Base-by-base conservation (phyloP, 2,888 invertebrate species). In the Chrysolina haemoptera region DNA sequence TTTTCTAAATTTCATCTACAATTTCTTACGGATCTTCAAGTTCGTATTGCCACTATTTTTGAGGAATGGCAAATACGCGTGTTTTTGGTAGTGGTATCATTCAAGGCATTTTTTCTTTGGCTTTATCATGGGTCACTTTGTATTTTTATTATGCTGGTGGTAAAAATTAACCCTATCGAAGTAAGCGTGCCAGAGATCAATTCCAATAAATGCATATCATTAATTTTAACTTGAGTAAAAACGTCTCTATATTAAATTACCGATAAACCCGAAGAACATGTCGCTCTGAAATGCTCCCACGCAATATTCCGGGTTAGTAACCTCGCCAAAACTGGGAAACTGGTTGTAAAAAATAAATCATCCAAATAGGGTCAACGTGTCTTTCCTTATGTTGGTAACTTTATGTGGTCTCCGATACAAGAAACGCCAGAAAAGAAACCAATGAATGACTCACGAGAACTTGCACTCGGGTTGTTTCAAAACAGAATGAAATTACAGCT, bases 201-300 rank as follows among this genome's bases (percentile, higher is more conserved):
- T 59, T 59, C 35, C 27, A n/a, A 59, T 59, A n/a, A 59, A 59
- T 59, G 59, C 59, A 59, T 35, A 16, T 9, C 12, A 59, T 59
- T 59, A 59, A 27, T 59, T 35, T 1, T 35, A n/a, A 5, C n/a
- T 59, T 59, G 27, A 59, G 35, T 59, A 59, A 59, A 59, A 59
- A 22, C 22, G 27, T 35, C 22, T 59, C 59, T n/a, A 59, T 35
- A 59, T 59, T 59, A 35, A 22, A 59, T 59, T n/a, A 35, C 59
- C 22, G 27, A 59, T 59, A 27, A 59, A 59, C 12, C 27, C 35
- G 59, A 59, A 27, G 35, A 59, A 59, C 27, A 59, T 59, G 59
- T 35, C 59, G 59, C 59, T 27, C 59, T 59, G 59, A 59, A 59
- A 35, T 59, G 59, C 59, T 59, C 59, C 59, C 59, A 59, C 59